Evolutionary conservation across 2,113 vertebrate genomes (phyloP).

Genomic region (Tenrec ecaudatus): DNA sequence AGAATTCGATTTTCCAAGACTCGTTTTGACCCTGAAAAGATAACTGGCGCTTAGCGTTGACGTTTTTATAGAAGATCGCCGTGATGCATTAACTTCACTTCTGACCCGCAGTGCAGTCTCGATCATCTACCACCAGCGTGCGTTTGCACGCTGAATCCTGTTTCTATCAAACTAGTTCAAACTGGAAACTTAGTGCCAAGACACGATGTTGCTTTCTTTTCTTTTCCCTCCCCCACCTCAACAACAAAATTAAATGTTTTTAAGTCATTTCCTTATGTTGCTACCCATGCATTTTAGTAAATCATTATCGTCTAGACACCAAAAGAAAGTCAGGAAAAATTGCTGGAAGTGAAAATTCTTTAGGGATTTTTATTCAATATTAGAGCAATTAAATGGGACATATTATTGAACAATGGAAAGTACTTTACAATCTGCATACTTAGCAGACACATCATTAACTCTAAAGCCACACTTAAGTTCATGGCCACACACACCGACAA

Average conservation of each 20-base stretch:
- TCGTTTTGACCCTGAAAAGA: too few species aligned
- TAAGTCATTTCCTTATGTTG: conserved; percentile 63
- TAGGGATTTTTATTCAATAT: conserved; percentile 79
- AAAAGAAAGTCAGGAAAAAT: conserved; percentile 72
- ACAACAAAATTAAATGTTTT: conserved; percentile 74
- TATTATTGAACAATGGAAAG: conserved; percentile 78
- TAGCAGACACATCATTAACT: conserved; percentile 66
- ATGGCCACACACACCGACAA: conserved; percentile 26
- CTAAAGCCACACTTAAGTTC: conserved; percentile 42
- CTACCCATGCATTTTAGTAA: conserved; percentile 71
- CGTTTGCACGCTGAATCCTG: conserved; percentile 43
- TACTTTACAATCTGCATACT: conserved; percentile 57
- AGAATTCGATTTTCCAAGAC: too few species aligned
- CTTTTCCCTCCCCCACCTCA: not conserved
- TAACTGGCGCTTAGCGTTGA: not conserved
- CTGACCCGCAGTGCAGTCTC: not conserved
- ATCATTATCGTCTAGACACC: conserved; percentile 84
- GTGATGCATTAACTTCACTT: conserved; percentile 36
- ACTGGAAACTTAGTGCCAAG: conserved; percentile 49
- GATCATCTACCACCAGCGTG: not conserved
- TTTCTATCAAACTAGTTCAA: conserved; percentile 62
- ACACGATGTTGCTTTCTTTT: conserved; percentile 52
- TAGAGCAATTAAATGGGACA: conserved; percentile 78
- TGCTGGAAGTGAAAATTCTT: conserved; percentile 81
- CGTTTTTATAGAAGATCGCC: not conserved